A percentile compares a stretch with the other conserved stretches of the same genome.
Conservation (phyloP, 2,888 invertebrate genomes). For the Melitaea athalia region DNA sequence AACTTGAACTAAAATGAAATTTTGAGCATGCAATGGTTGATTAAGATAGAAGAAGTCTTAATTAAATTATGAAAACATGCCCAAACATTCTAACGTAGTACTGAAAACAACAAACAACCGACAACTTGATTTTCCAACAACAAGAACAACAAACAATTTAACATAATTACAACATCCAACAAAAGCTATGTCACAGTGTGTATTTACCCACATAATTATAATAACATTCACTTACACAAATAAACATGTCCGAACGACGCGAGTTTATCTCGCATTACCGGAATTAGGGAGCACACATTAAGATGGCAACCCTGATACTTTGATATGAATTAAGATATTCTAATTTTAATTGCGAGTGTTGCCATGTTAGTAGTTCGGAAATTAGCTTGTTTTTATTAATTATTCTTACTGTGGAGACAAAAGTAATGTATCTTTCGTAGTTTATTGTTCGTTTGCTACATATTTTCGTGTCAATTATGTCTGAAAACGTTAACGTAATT, state of each 20-base stretch:
- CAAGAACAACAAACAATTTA: background rate
- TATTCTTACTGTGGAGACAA: conserved; percentile 2
- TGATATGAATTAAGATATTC: conserved; percentile 89
- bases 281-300: conserved; percentile 80
- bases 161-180: conserved; percentile 2
- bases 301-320: conserved; percentile 81
- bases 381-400: conserved; percentile 29
- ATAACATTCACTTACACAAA: conserved; percentile 75
- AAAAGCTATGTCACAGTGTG: conserved; percentile 5
- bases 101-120: background rate
- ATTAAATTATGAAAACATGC: background rate
- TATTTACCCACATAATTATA: conserved; percentile 44
- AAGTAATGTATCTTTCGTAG: background rate
- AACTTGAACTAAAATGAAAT: no score
- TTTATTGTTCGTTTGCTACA: background rate
- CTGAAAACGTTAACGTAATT: background rate
- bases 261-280: conserved; percentile 72
- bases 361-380: conserved; percentile 27
- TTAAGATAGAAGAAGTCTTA: no score
- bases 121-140: background rate
- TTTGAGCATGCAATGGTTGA: no score
- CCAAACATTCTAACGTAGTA: background rate
- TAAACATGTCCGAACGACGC: conserved; percentile 69
- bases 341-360: conserved; percentile 80
- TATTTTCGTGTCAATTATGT: background rate